A percentile compares a stretch with the other conserved stretches of the same genome.
Conservation (phyloP, 2,797 vertebrate species). For the Menidia menidia region DNA sequence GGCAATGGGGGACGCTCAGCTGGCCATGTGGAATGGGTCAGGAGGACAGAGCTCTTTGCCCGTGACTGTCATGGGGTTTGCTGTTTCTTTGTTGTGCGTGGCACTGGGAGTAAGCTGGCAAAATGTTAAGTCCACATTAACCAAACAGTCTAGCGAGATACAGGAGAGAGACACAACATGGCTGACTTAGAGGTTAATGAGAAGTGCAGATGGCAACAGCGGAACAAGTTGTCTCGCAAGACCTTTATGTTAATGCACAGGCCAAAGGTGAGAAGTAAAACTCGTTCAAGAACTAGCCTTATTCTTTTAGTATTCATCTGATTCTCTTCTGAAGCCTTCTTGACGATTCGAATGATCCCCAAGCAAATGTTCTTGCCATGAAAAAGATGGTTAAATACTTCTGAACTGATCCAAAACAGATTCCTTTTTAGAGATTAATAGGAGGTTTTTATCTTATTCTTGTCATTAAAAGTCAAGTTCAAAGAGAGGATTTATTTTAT, state of each 20-base stretch:
- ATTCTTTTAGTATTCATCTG: conserved; percentile 18
- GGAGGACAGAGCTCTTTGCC: conserved; percentile 49
- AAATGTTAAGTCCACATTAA: conserved; percentile 17
- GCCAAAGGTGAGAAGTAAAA: conserved; percentile 8
- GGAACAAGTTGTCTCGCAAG: not conserved
- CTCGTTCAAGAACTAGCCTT: conserved; percentile 2
- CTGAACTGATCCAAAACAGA: not conserved
- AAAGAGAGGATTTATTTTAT: not conserved
- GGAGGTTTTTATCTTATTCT: not conserved
- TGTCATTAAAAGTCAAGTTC: not conserved
- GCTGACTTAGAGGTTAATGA: conserved; percentile 14
- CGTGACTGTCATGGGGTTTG: conserved; percentile 49
- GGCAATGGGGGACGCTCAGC: conserved; percentile 68
- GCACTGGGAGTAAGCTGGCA: conserved; percentile 25
- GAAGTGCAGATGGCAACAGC: conserved; percentile 2
- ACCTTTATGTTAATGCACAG: conserved; percentile 4
- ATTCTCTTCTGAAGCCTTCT: conserved; percentile 7
- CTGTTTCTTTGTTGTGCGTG: conserved; percentile 47
- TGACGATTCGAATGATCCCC: not conserved
- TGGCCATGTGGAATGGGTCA: conserved; percentile 59
- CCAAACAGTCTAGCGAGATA: conserved; percentile 7
- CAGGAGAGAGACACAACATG: conserved; percentile 2
- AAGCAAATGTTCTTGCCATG: conserved; percentile 18
- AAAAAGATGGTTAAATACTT: conserved; percentile 14
- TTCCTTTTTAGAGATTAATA: conserved; percentile 3